Percentiles rank a stretch among this genome's conserved stretches.
These are phyloP conservation scores for Saccostrea echinata DNA, from an alignment of 1,140 invertebrate species.

Conservation along the genomic window DNA sequence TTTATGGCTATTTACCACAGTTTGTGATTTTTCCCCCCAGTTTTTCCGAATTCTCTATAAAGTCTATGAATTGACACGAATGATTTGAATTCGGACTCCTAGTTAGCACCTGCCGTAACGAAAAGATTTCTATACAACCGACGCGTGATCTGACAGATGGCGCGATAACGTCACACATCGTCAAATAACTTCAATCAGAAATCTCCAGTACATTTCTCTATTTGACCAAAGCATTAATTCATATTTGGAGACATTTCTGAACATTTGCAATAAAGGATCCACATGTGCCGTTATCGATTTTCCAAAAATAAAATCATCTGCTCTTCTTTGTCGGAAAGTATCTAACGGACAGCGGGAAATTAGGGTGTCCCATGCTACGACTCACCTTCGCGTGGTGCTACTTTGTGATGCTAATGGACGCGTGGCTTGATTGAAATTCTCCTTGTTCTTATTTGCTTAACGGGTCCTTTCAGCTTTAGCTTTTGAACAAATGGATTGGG, in stretches of 20 bases:
- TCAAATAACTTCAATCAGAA: conserved; percentile 24
- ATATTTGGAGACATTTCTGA: neutral
- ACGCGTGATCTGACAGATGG: conserved; percentile 19
- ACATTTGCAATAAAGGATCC: conserved; percentile 11
- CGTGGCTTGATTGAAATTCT: conserved; percentile 8
- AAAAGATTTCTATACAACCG: neutral
- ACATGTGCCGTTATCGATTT: conserved; percentile 36
- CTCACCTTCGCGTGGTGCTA: neutral
- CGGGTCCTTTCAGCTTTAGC: conserved; percentile 1
- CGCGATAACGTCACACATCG: conserved; percentile 27
- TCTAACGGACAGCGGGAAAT: conserved; percentile 13
- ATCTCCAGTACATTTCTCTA: neutral
- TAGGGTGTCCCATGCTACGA: neutral
- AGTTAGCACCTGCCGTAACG: neutral
- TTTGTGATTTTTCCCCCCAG: too few relatives aligned
- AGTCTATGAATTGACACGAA: neutral
- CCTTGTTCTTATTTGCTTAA: conserved; percentile 35
- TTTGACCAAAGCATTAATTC: conserved; percentile 12
- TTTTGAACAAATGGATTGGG: neutral
- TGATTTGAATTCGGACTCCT: neutral
- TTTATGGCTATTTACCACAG: too few relatives aligned
- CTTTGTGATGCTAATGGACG: conserved; percentile 31
- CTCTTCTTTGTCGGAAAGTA: neutral
- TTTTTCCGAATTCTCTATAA: too few relatives aligned
- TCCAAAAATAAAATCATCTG: conserved; percentile 34